These are phyloP conservation scores for Phoeniculus purpureus DNA, from an alignment of 2,797 vertebrate genomes.

Conservation along the genomic window DNA sequence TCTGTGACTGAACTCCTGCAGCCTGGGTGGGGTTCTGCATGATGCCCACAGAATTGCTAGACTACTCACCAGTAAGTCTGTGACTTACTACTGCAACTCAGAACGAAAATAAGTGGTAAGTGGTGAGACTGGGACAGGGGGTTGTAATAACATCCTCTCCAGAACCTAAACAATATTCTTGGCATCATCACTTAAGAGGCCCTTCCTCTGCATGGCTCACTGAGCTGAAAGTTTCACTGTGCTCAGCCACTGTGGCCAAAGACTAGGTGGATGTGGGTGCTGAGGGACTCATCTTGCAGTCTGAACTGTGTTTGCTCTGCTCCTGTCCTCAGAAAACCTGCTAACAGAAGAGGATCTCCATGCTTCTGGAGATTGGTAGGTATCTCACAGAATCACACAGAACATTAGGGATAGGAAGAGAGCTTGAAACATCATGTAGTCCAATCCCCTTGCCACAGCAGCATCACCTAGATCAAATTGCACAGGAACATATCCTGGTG, in stretches of 20 bases:
- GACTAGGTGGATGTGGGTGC: neutral
- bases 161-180: constrained; percentile 53
- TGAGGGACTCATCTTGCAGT: neutral
- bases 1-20: neutral
- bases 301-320: neutral
- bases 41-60: constrained; percentile 29
- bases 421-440: too few relatives aligned
- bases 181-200: neutral
- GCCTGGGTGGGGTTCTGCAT: constrained; percentile 13
- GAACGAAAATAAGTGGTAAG: constrained; percentile 48
- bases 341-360: neutral
- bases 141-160: constrained; percentile 57
- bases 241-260: neutral
- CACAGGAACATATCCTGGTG: too few relatives aligned
- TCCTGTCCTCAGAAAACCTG: neutral
- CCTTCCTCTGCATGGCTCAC: neutral
- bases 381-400: too few relatives aligned
- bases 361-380: neutral
- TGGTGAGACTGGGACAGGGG: neutral
- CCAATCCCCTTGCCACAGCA: too few relatives aligned
- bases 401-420: too few relatives aligned
- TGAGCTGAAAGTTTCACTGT: neutral
- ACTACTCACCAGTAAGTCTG: constrained; percentile 26
- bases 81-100: constrained; percentile 16
- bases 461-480: too few relatives aligned